Evolutionary conservation across 2,797 vertebrate species (phyloP).

Genomic region (Pantherophis alleghaniensis): DNA sequence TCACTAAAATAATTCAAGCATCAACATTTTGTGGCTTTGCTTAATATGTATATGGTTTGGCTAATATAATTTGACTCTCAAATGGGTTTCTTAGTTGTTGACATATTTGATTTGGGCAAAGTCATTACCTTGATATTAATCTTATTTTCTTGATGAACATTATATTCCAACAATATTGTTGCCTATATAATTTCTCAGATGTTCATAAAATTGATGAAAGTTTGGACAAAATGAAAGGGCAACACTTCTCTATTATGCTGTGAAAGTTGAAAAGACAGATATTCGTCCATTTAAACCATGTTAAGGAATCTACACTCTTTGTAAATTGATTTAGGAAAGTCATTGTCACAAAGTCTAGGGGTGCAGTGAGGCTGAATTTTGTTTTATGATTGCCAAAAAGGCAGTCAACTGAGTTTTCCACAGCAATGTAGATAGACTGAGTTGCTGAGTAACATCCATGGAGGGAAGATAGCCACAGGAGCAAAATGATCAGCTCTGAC

Average conservation of each 20-base stretch:
- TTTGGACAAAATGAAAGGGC: background rate
- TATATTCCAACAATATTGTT: constrained; percentile 13
- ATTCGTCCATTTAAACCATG: background rate
- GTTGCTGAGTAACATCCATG: background rate
- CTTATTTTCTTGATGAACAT: constrained; percentile 32
- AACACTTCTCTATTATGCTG: background rate
- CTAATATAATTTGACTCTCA: constrained; percentile 9
- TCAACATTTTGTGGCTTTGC: constrained; percentile 30
- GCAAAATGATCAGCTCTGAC: background rate
- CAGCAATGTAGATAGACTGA: background rate
- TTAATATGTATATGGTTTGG: constrained; percentile 15
- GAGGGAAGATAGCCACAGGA: background rate
- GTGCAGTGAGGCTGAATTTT: background rate
- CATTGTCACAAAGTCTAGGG: background rate
- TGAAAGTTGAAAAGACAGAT: background rate
- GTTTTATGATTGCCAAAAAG: background rate
- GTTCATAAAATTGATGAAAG: background rate
- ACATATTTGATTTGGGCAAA: background rate
- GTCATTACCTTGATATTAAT: constrained; percentile 48
- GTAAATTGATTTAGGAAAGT: background rate
- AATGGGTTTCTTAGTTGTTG: constrained; percentile 16
- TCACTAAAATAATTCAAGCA: background rate
- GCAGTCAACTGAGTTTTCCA: background rate
- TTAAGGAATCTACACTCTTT: background rate
- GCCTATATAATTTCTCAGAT: constrained; percentile 2